Base-by-base conservation (phyloP, 2,888 invertebrate species). In the Sphaerophoria rueppellii region DNA sequence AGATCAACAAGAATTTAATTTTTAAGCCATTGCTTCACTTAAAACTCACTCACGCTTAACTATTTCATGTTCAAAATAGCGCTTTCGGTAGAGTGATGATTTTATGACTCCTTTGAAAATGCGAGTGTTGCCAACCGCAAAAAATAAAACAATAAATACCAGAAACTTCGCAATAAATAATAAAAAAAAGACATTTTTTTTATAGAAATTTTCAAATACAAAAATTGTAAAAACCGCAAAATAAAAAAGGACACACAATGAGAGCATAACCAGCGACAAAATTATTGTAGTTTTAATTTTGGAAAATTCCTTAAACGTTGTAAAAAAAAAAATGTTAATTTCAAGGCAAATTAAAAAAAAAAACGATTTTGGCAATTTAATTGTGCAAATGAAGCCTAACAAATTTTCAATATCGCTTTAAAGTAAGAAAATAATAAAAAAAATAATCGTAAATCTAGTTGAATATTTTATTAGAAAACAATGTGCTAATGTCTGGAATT, bases 231-330 rank as follows among this genome's bases (percentile, higher is more conserved):
- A 52, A 58, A 70, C 50, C 48, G 65, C 32, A 55, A 61, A 71
- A 74, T 48, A 74, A 54, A 71, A 52, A 72, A 79, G n/a, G 46
- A 79, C 65, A 57, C n/a, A 69, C 32, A 57, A 46, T 52, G 82
- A 82, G 82, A 82, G 78, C 78, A 78, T 24, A 58, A 78, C 65
- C 78, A 82, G 82, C 73, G 77, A 78, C 82, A 82, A 73, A 54
- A 67, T 54, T 76, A 43, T 69, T 82, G 69, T 58, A 78, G 73
- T 74, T 78, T 58, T 70, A 57, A 72, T 60, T 35, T 16, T 35
- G 24, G 16, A 24, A 6, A 7, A 14, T 35, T 52, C 52, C 16
- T 7, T 32, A 43, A 67, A 67, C 16, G 37, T 34, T 70, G 55
- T 50, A n/a, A 60, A 37, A 34, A 60, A 37, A 34, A 24, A 24